These are phyloP conservation scores for Callyntrura guangdongensis DNA, from an alignment of 2,888 invertebrate genomes.

Conservation along the genomic window DNA sequence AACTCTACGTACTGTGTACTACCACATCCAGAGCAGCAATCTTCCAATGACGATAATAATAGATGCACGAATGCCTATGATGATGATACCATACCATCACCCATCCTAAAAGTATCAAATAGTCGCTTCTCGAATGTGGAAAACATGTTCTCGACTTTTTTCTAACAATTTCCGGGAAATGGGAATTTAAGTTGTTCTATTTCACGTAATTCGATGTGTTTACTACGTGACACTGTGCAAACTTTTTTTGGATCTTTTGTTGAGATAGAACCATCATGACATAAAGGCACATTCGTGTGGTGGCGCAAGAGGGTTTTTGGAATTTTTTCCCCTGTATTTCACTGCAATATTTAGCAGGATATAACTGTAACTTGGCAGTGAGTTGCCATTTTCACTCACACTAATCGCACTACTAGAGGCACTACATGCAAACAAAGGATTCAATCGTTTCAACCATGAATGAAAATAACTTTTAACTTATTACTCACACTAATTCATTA, in stretches of 20 bases:
- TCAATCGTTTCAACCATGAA: too few relatives aligned
- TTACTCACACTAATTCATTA: too few relatives aligned
- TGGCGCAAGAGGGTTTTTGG: too few relatives aligned
- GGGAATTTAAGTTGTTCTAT: slow-evolving; percentile 64
- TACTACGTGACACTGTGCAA: slow-evolving; percentile 49
- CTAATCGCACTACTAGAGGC: too few relatives aligned
- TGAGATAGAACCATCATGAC: not conserved
- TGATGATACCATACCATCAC: not conserved
- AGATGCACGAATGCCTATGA: not conserved
- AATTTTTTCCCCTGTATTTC: too few relatives aligned
- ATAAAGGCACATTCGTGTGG: too few relatives aligned
- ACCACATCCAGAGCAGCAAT: slow-evolving; percentile 20
- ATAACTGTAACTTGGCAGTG: too few relatives aligned
- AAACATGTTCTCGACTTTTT: slow-evolving; percentile 41
- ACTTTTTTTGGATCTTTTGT: slow-evolving; percentile 8
- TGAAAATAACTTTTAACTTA: too few relatives aligned
- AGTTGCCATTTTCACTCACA: too few relatives aligned
- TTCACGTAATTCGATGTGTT: slow-evolving; percentile 36
- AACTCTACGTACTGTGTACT: slow-evolving; percentile 7
- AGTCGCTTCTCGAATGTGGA: not conserved
- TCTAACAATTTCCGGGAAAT: slow-evolving; percentile 52
- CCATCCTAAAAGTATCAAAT: not conserved
- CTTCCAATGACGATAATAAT: slow-evolving; percentile 38
- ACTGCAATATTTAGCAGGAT: too few relatives aligned
- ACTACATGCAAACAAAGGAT: too few relatives aligned